Conservation (phyloP, 2,113 vertebrate species). For the Genyomyrus donnyi region DNA sequence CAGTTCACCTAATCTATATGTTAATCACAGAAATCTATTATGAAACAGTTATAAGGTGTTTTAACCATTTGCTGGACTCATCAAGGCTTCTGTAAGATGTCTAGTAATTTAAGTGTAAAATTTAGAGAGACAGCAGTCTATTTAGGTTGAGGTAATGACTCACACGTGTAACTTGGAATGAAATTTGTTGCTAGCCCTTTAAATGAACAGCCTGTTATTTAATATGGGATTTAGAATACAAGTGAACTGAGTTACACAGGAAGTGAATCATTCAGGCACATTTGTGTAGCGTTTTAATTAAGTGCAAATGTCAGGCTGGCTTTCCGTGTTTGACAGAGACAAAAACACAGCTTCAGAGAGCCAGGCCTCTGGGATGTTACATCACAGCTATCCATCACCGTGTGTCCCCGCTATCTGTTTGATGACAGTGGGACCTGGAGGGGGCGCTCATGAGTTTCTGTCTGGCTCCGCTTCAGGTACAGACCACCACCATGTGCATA, state of each 20-base stretch:
- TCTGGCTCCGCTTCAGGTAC: conserved; percentile 65
- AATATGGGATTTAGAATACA: not conserved
- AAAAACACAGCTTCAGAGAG: not conserved
- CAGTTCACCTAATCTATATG: not conserved
- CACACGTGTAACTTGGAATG: not conserved
- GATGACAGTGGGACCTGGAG: not conserved
- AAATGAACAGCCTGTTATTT: not conserved
- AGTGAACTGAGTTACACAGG: not conserved
- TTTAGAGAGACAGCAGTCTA: not conserved
- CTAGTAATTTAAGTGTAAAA: not conserved
- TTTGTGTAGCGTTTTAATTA: not conserved
- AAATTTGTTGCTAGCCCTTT: not conserved
- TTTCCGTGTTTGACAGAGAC: not conserved
- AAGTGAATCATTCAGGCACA: not conserved
- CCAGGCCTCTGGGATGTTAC: not conserved
- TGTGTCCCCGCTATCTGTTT: not conserved
- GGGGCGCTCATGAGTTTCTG: not conserved
- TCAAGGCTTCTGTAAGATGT: not conserved
- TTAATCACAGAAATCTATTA: not conserved
- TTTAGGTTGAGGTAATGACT: not conserved
- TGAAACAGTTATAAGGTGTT: not conserved
- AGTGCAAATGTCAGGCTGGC: not conserved
- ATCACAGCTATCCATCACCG: not conserved
- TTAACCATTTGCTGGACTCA: not conserved
- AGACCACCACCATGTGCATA: conserved; percentile 98